These are phyloP conservation scores for Gymnocheta viridis DNA, from an alignment of 2,888 invertebrate genomes.

Conservation along the genomic window DNA sequence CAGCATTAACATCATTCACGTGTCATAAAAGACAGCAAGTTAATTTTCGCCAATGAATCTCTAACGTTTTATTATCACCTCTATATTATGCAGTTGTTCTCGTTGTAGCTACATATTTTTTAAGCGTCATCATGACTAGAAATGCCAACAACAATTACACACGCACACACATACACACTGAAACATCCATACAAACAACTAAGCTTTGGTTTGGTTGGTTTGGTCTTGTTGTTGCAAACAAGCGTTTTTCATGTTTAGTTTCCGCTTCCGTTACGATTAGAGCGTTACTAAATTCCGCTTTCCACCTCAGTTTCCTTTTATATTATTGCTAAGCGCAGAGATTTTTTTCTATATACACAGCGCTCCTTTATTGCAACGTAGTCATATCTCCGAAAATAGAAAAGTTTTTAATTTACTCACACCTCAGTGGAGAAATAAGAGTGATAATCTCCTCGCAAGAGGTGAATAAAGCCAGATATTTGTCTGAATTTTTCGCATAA, in stretches of 20 bases:
- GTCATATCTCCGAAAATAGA: too few species aligned
- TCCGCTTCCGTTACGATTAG: slow-evolving; percentile 76
- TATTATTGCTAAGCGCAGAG: slow-evolving; percentile 5
- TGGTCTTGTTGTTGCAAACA: slow-evolving; percentile 71
- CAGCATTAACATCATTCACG: slow-evolving; percentile 64
- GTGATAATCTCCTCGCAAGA: too few species aligned
- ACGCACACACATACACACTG: not conserved
- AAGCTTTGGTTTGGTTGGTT: slow-evolving; percentile 32
- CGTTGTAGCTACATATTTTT: not conserved
- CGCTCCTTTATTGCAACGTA: too few species aligned
- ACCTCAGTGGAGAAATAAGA: too few species aligned
- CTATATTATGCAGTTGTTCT: slow-evolving; percentile 46
- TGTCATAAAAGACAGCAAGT: slow-evolving; percentile 66
- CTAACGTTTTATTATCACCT: slow-evolving; percentile 59
- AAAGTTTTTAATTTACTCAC: too few species aligned
- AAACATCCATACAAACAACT: not conserved
- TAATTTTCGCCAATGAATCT: slow-evolving; percentile 48
- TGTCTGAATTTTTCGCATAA: too few species aligned
- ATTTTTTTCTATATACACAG: too few species aligned
- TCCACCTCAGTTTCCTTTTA: not conserved
- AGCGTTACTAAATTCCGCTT: slow-evolving; percentile 76
- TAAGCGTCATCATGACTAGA: slow-evolving; percentile 64
- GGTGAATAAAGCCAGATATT: too few species aligned
- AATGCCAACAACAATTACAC: slow-evolving; percentile 50
- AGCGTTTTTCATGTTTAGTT: slow-evolving; percentile 73